phyloP scores from a whole-genome alignment of 2,888 invertebrate species.

The Nematopogon swammerdamellus region DNA sequence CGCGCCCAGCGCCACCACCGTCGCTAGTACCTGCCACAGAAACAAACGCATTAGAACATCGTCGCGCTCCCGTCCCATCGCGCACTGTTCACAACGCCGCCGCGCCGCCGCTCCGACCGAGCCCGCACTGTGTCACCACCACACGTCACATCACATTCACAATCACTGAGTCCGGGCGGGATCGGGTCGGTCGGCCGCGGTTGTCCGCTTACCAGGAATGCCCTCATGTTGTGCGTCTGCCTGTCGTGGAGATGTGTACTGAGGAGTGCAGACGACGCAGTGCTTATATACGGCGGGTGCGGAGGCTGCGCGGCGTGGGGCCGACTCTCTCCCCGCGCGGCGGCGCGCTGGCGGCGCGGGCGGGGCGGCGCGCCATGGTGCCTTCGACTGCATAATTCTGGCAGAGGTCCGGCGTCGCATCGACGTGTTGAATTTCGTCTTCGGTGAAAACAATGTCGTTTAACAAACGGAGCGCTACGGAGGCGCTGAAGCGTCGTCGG shows the following conservation, averaged over 20 bases:
- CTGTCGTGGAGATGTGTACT: neutral
- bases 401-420: too few relatives aligned
- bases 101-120: slow-evolving; percentile 17
- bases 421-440: slow-evolving; percentile 33
- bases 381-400: too few relatives aligned
- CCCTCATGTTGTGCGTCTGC: neutral
- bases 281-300: neutral
- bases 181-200: too few relatives aligned
- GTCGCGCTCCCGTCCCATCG: neutral
- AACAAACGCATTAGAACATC: slow-evolving; percentile 9
- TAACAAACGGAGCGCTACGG: too few relatives aligned
- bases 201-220: neutral
- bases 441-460: slow-evolving; percentile 45
- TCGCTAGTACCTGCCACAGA: slow-evolving; percentile 42
- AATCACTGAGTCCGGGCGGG: too few relatives aligned
- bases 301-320: neutral
- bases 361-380: too few relatives aligned
- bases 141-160: too few relatives aligned
- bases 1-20: slow-evolving; percentile 55
- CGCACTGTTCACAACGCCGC: slow-evolving; percentile 17
- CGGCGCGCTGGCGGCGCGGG: neutral
- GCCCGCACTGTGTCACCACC: neutral
- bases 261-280: neutral
- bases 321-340: neutral
- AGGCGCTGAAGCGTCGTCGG: too few relatives aligned